Percentiles rank a stretch among this genome's conserved stretches.
Conservation (phyloP, 2,797 vertebrate species). For the Falco columbarius region DNA sequence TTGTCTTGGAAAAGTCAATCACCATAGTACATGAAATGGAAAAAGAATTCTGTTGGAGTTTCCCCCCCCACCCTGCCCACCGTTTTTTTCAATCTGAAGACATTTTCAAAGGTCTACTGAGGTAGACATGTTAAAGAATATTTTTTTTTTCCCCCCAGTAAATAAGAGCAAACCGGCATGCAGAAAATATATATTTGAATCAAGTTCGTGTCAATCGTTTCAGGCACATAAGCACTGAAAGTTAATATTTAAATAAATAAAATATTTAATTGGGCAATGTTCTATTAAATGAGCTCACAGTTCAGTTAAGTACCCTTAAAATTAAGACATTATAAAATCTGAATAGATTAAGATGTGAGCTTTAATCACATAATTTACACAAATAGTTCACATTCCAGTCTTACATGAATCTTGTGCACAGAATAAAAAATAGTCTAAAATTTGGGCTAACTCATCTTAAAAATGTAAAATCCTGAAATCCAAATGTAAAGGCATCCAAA, state of each 20-base stretch:
- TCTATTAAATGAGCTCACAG: background rate
- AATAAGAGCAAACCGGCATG: background rate
- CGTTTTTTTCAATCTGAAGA: background rate
- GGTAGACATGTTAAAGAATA: background rate
- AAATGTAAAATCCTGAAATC: background rate
- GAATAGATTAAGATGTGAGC: background rate
- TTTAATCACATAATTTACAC: background rate
- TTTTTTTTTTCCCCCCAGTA: background rate
- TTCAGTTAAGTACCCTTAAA: background rate
- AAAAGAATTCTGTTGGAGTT: background rate
- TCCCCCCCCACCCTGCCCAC: too few relatives aligned
- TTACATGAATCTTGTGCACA: accelerated
- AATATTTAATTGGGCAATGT: background rate
- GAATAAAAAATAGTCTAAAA: background rate
- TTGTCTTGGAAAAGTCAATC: background rate
- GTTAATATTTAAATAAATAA: background rate
- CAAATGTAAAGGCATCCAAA: background rate
- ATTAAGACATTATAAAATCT: background rate
- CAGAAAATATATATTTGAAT: background rate
- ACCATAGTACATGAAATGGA: background rate
- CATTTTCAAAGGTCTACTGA: background rate
- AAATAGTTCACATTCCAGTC: background rate
- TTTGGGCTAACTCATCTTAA: background rate
- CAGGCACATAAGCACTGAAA: background rate
- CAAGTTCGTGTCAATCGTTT: background rate